Conservation (phyloP, 2,797 vertebrate species). For the Takifugu rubripes region DNA sequence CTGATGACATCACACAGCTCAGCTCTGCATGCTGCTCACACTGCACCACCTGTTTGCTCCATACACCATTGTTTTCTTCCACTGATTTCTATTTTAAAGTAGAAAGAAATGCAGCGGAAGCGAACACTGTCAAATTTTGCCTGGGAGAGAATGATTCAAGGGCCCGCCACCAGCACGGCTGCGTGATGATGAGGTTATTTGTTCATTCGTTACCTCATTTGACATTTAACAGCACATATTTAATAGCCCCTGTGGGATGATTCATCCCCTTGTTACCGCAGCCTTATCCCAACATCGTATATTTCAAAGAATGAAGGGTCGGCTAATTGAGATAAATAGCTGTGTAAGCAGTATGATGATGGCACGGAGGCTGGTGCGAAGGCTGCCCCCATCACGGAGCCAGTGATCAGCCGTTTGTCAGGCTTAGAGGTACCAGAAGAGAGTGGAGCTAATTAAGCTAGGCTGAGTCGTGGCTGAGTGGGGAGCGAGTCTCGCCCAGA, state of each 20-base stretch:
- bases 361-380: constrained; percentile 28
- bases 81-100: constrained; percentile 12
- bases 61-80: neutral
- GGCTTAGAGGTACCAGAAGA: constrained; percentile 11
- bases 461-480: constrained; percentile 24
- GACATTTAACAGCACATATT: constrained; percentile 32
- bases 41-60: constrained; percentile 44
- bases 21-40: constrained; percentile 48
- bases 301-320: constrained; percentile 42
- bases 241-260: constrained; percentile 22
- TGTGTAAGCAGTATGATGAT: constrained; percentile 35
- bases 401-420: constrained; percentile 42
- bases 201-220: constrained; percentile 44
- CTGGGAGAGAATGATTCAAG: constrained; percentile 36
- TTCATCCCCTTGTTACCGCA: constrained; percentile 38
- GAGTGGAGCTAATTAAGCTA: constrained; percentile 49
- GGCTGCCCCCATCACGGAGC: constrained; percentile 26
- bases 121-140: constrained; percentile 38
- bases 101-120: constrained; percentile 28
- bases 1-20: constrained; percentile 51
- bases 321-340: constrained; percentile 61
- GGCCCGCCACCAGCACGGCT: constrained; percentile 27
- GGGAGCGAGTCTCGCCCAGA: constrained; percentile 16
- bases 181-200: constrained; percentile 54
- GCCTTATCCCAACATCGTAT: constrained; percentile 40